Evolutionary conservation across 2,113 vertebrate species (phyloP), one percentile per base, ranked within the genome.

Genomic region (Beaufortia kweichowensis): DNA sequence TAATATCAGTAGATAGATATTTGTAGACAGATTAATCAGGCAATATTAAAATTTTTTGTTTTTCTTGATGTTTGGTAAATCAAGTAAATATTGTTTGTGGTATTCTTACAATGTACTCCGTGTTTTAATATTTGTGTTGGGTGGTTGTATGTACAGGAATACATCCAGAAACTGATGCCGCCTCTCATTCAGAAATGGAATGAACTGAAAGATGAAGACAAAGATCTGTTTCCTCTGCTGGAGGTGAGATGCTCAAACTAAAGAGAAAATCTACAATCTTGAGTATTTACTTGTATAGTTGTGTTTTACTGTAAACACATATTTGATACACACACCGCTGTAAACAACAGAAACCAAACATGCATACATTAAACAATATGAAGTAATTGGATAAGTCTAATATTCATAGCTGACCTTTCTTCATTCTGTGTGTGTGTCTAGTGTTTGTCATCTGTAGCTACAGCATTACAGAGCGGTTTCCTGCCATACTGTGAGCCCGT

Each of bases 111-210:
- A 14, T 43, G 41, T 8, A 35, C 33, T 39, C 35, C 2, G 14
- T 46, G 43, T 46, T 4, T 17, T 23, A 1, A 17, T 11, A 1
- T 43, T 23, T 39, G 29, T 41, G 0, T 8, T 46, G 14, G 33
- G 3, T 17, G 15, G 61, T 21, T 64, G n/a, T 70, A 17, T 75
- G 61, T 64, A 31, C 62, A 97, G 95, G 95, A 96, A 75, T 96
- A 96, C 80, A 97, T 97, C 28, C 92, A 96, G 87, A 97, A 96
- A 82, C 90, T 97, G 85, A 97, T 96, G 95, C 95, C 95, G 2
- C 95, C 95, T 0, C 89, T 97, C 59, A 97, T 97, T 39, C 94
- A 95, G 64, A 97, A 97, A 82, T 97, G 95, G 95, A 97, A 97
- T 0, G 95, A 97, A 82, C 86, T 97, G 84, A 97, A 96, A 84